These are phyloP conservation scores for Thunnus albacares DNA, from an alignment of 2,797 vertebrate genomes.

Conservation along the genomic window DNA sequence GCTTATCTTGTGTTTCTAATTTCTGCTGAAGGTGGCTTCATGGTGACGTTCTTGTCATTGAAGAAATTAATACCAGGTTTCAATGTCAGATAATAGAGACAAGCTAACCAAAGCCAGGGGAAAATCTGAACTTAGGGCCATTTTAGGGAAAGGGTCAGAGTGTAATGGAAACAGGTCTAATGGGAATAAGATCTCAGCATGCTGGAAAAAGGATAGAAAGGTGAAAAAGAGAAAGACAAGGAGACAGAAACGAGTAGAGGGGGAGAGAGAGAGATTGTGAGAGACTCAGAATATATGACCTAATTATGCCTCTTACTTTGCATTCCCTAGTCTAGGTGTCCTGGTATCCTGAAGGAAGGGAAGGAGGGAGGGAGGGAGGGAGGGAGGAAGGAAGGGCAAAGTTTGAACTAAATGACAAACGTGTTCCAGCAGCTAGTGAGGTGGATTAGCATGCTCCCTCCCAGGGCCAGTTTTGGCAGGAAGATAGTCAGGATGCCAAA, in stretches of 20 bases:
- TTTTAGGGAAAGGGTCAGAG: slow-evolving; percentile 54
- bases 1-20: slow-evolving; percentile 13
- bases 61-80: slow-evolving; percentile 14
- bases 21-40: slow-evolving; percentile 23
- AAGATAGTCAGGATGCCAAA: slow-evolving; percentile 63
- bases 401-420: slow-evolving; percentile 45
- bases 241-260: slow-evolving; percentile 20
- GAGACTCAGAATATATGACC: slow-evolving; percentile 72
- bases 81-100: slow-evolving; percentile 32
- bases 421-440: slow-evolving; percentile 48
- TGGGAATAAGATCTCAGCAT: slow-evolving; percentile 56
- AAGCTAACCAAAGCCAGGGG: slow-evolving; percentile 31
- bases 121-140: slow-evolving; percentile 47
- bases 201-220: slow-evolving; percentile 50
- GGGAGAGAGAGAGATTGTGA: slow-evolving; percentile 32
- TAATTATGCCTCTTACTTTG: slow-evolving; percentile 78
- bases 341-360: slow-evolving; percentile 58
- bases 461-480: slow-evolving; percentile 45
- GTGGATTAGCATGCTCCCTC: slow-evolving; percentile 34
- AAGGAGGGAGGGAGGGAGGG: slow-evolving; percentile 18
- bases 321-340: slow-evolving; percentile 68
- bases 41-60: background rate
- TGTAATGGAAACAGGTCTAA: slow-evolving; percentile 61
- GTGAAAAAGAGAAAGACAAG: slow-evolving; percentile 42
- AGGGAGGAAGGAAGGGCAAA: slow-evolving; percentile 30